Conservation (phyloP, 2,113 vertebrate species). For the Poeciliopsis retropinna region DNA sequence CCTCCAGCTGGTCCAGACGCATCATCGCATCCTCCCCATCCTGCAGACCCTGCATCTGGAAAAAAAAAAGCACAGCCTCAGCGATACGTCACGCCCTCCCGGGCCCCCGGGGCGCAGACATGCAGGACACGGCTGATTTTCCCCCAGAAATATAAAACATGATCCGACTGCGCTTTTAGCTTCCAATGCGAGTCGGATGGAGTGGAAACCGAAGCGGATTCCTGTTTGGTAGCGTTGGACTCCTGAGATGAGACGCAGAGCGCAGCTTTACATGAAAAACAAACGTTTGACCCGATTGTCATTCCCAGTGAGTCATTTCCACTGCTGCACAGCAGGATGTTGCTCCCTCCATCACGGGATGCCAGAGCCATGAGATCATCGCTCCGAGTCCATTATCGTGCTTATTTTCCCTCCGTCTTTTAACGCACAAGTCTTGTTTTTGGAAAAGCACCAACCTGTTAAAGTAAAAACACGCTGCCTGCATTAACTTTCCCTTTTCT, state of each 20-base stretch:
- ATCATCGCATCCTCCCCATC: conserved; percentile 91
- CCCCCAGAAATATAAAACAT: not conserved
- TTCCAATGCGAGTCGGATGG: not conserved
- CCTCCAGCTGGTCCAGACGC: conserved; percentile 92
- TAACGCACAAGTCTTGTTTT: not conserved
- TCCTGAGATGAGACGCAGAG: not conserved
- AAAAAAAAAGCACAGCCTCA: conserved; percentile 21
- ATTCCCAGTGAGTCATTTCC: conserved; percentile 46
- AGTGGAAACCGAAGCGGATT: not conserved
- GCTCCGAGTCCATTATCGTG: conserved; percentile 16
- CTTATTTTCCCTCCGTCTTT: not conserved
- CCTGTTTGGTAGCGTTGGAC: not conserved
- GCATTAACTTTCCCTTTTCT: not conserved
- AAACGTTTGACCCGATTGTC: conserved; percentile 10
- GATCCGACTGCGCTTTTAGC: not conserved
- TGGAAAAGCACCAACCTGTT: not conserved
- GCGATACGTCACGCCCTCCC: not conserved
- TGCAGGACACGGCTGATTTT: not conserved
- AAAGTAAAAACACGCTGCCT: conserved; percentile 1
- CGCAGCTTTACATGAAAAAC: conserved; percentile 4
- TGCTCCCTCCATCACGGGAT: conserved; percentile 43
- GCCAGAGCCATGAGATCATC: conserved; percentile 50
- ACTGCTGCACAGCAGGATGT: conserved; percentile 42
- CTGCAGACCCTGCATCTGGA: conserved; percentile 93
- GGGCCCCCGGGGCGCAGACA: too few relatives aligned